Base-by-base conservation (phyloP, 92 coral and sea anemone genomes). In the Montipora capitata region DNA sequence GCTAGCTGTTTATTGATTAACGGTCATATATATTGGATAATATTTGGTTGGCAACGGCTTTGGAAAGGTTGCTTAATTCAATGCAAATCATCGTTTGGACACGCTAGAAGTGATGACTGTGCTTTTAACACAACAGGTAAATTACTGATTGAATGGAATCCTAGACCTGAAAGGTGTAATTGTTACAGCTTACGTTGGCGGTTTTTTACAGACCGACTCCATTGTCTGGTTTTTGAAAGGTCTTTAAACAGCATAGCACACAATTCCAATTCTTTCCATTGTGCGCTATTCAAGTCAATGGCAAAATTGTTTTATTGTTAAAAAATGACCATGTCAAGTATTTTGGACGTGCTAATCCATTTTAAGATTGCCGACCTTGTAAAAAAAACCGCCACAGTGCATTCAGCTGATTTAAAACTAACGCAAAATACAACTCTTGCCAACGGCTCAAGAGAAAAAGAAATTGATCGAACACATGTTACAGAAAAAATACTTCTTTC, bases 251-350 rank as follows among this genome's bases (percentile, higher is more conserved):
- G 38, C 14, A 7, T 68, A 52, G 77, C 35, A 68, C 77, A 68
- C 66, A 80, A 40, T 80, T 67, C 14, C 20, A 27, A 15, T 39
- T 56, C 48, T 65, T 66, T 27, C 35, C 51, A 45, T 74, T 58
- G 85, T 45, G 7, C 6, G 75, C 49, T 67, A 48, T 74, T 35
- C 52, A 48, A 10, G 7, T 80, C 76, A 80, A 68, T 49, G 66
- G 76, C 54, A 2, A 40, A 17, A 51, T 14, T 51, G 52, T 7
- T 68, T 68, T 42, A 51, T 51, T 68, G 85, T 81, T 39, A 17
- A 38, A 18, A 68, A 48, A 52, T 81, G 75, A 41, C 68, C 52
- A 48, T 10, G 77, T 81, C 85, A 68, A 81, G 77, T 81, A 8
- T n/a, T 39, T 69, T 4, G 15, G 85, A 81, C 39, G 40, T 54